phyloP scores from a whole-genome alignment of 2,113 vertebrate species.

The Corythornis vintsioides region DNA sequence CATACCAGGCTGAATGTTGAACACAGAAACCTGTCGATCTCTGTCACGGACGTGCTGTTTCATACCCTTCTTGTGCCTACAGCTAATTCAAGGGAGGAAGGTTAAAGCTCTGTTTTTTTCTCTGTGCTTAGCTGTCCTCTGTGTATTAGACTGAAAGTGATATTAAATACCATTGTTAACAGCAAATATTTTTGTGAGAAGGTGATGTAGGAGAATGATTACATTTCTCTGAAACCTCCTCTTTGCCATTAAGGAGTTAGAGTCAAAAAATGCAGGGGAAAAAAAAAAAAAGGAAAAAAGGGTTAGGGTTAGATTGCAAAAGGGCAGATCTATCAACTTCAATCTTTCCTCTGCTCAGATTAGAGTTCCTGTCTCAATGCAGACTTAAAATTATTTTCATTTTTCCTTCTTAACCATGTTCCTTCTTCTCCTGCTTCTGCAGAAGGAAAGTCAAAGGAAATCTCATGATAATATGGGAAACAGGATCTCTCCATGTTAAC shows the following conservation, averaged over 20 bases:
- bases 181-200: neutral
- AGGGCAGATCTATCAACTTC: neutral
- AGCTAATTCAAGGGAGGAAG: neutral
- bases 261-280: neutral
- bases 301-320: no score
- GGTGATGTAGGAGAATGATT: accelerated
- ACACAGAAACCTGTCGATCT: neutral
- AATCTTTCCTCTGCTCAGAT: neutral
- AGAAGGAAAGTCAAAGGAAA: neutral
- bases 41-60: neutral
- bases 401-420: neutral
- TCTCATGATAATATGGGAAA: neutral
- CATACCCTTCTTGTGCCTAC: neutral
- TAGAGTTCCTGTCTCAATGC: neutral
- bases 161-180: neutral
- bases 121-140: neutral
- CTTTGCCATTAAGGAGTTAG: neutral
- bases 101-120: neutral
- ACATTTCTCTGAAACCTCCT: neutral
- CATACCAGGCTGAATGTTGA: accelerated
- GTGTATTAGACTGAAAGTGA: neutral
- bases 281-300: no score
- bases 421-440: neutral
- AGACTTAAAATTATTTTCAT: neutral
- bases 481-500: neutral